Percentiles rank a stretch among this genome's conserved stretches.
phyloP scores from a whole-genome alignment of 2,113 vertebrate genomes.

The Ranitomeya imitator region DNA sequence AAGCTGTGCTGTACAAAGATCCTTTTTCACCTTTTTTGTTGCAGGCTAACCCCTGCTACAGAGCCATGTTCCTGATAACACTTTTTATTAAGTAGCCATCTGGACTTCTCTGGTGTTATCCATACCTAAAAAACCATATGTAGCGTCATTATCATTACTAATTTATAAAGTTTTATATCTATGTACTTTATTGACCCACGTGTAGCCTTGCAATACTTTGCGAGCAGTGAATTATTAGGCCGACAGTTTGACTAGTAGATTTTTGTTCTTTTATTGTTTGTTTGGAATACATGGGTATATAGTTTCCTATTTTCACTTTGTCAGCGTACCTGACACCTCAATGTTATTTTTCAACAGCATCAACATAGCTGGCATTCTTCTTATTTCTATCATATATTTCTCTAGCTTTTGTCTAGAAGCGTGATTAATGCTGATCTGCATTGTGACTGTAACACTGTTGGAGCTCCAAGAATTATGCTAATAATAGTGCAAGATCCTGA shows the following conservation, averaged over 20 bases:
- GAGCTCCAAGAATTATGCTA: conserved; percentile 65
- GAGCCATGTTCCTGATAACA: background rate
- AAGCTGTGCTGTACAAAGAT: background rate
- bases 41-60: background rate
- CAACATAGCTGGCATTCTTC: conserved; percentile 61
- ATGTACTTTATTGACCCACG: background rate
- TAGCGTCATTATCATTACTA: background rate
- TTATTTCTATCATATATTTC: conserved; percentile 64
- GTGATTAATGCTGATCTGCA: conserved; percentile 64
- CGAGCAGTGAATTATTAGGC: conserved; percentile 56
- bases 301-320: conserved; percentile 51
- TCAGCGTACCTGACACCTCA: conserved; percentile 62
- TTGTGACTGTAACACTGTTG: conserved; percentile 65
- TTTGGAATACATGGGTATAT: conserved; percentile 49
- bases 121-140: background rate
- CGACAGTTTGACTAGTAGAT: conserved; percentile 61
- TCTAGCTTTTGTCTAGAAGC: conserved; percentile 65
- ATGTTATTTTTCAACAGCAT: conserved; percentile 61
- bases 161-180: background rate
- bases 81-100: background rate
- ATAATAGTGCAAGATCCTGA: conserved; percentile 64
- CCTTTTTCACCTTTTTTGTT: background rate
- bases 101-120: background rate
- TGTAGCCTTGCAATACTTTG: background rate
- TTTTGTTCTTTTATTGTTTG: conserved; percentile 59